Base-by-base conservation (phyloP, 2,797 vertebrate species). In the Schizopygopsis pylzovi region DNA sequence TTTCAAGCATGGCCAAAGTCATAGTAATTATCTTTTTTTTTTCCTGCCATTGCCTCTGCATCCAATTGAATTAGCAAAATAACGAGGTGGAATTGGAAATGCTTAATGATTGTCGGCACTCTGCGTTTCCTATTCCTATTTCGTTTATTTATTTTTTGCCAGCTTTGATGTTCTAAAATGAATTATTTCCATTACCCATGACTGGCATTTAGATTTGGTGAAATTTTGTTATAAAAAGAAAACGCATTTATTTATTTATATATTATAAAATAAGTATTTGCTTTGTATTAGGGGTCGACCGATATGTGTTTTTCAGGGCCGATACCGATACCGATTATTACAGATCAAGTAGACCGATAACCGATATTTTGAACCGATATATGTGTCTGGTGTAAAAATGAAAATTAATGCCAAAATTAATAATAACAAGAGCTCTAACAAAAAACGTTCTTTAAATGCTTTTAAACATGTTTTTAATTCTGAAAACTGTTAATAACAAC, bases 21-120 rank as follows among this genome's bases (percentile, higher is more conserved):
- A 71, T 70, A 18, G 82, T 72, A 88, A 90, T 90, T 89, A 88
- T 83, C 56, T 85, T 75, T 84, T 81, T n/a, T 73, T 83, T 65
- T 81, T 20, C 52, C 59, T 52, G 75, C 77, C 68, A 81, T 56
- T 89, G 82, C 87, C 83, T 87, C 85, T 87, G 81, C 80, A 82
- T 83, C 59, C 87, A 88, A 88, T 87, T 88, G 87, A 89, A 89
- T 88, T 75, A 43, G 83, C 76, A 78, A 88, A 85, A 89, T 88
- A 89, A 89, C 87, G 83, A 90, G 77, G 77, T 89, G 71, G 82
- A 85, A 87, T 88, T 84, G 45, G 56, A 89, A 86, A 84, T n/a
- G 76, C 84, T 89, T 87, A 83, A 86, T 86, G 83, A 81, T 63
- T 81, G 81, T 80, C 85, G 54, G 59, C 59, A 75, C 70, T 45